phyloP scores from a whole-genome alignment of 2,888 invertebrate species.

The Nowickia ferox region DNA sequence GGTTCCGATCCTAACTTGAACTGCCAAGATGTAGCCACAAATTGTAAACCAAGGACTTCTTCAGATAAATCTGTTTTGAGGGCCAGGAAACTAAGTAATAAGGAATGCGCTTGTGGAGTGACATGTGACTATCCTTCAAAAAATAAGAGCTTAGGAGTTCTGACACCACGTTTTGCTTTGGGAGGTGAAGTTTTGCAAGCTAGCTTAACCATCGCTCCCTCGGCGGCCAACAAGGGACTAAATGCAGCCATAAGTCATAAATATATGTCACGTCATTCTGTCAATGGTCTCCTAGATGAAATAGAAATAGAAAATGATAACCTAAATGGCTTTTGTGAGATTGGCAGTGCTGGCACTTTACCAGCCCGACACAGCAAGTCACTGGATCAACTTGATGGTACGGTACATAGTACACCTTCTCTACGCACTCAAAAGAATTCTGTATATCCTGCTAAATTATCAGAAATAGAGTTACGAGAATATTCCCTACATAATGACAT shows the following conservation, averaged over 20 bases:
- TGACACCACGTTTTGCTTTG: constrained; percentile 85
- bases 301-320: constrained; percentile 72
- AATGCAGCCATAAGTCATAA: constrained; percentile 76
- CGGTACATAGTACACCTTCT: constrained; percentile 82
- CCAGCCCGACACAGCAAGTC: constrained; percentile 92
- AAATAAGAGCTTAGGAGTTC: constrained; percentile 80
- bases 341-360: constrained; percentile 83
- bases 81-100: constrained; percentile 69
- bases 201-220: constrained; percentile 86
- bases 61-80: constrained; percentile 48
- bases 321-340: constrained; percentile 70
- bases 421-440: constrained; percentile 73
- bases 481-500: constrained; percentile 70
- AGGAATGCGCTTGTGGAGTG: constrained; percentile 81
- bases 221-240: constrained; percentile 75
- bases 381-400: constrained; percentile 88
- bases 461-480: constrained; percentile 68
- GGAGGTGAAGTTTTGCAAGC: constrained; percentile 86
- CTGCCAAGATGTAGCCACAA: constrained; percentile 73
- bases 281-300: constrained; percentile 84
- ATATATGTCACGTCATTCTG: constrained; percentile 85
- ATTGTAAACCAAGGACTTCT: constrained; percentile 46
- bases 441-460: constrained; percentile 62
- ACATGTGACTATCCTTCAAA: constrained; percentile 78
- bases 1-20: constrained; percentile 85